These are phyloP conservation scores for Gadus macrocephalus DNA, from an alignment of 2,113 vertebrate species.

Conservation along the genomic window DNA sequence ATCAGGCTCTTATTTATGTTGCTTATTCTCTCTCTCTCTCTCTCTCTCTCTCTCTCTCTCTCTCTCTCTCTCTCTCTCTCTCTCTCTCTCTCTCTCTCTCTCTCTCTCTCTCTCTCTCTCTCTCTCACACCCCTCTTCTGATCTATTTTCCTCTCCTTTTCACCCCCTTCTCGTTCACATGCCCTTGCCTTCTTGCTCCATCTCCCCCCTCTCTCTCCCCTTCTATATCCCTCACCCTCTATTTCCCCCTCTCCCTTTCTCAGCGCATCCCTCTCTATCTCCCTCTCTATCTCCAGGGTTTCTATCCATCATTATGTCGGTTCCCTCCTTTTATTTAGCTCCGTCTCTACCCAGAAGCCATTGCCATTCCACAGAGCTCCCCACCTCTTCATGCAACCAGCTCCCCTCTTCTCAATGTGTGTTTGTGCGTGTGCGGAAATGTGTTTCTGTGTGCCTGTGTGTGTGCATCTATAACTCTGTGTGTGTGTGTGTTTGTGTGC, in stretches of 20 bases:
- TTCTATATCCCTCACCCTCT: not conserved
- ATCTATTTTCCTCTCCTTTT: not conserved
- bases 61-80: too few relatives aligned
- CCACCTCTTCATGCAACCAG: conserved; percentile 14
- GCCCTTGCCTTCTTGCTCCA: not conserved
- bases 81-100: too few relatives aligned
- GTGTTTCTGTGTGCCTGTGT: conserved; percentile 5
- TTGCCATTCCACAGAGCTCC: conserved; percentile 26
- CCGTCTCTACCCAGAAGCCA: conserved; percentile 25
- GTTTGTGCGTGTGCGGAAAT: conserved; percentile 2
- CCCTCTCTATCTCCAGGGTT: conserved; percentile 10
- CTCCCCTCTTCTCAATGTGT: not conserved
- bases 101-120: too few relatives aligned
- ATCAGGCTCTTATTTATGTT: too few relatives aligned
- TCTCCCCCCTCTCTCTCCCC: not conserved
- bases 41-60: too few relatives aligned
- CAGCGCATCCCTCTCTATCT: not conserved
- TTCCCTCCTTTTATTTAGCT: conserved; percentile 24
- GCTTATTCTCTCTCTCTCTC: too few relatives aligned
- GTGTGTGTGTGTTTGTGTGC: not conserved
- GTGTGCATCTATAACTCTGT: not conserved
- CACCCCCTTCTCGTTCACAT: too few relatives aligned
- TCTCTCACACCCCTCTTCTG: not conserved
- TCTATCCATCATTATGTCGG: conserved; percentile 22
- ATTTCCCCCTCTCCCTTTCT: not conserved